These are phyloP conservation scores for Gouania willdenowi DNA, from an alignment of 2,797 vertebrate genomes.

Conservation along the genomic window DNA sequence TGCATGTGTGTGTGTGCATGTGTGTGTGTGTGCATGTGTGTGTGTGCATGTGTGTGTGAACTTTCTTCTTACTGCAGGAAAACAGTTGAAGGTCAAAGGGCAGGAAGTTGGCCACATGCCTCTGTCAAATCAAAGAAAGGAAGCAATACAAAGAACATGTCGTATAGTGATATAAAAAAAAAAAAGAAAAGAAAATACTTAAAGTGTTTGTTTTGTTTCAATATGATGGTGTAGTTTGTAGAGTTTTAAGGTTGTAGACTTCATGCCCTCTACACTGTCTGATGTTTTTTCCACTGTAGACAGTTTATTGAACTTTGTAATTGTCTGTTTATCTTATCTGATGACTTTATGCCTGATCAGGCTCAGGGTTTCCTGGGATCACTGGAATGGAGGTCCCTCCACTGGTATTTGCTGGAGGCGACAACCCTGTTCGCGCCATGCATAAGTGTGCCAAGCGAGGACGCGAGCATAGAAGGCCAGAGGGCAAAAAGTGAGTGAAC, in stretches of 20 bases:
- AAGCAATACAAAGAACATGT: constrained; percentile 33
- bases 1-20: constrained; percentile 9
- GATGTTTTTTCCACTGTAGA: background rate
- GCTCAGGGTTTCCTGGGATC: constrained; percentile 20
- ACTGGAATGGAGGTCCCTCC: constrained; percentile 32
- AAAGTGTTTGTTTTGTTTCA: constrained; percentile 10
- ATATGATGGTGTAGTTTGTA: constrained; percentile 9
- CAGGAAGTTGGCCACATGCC: constrained; percentile 78
- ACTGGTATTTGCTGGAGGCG: constrained; percentile 58
- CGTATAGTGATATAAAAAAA: constrained; percentile 8
- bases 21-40: constrained; percentile 2
- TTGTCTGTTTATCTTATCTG: constrained; percentile 26
- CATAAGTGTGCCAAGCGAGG: constrained; percentile 66
- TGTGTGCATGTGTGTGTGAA: constrained; percentile 34
- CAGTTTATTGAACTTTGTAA: constrained; percentile 20
- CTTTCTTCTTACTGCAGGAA: constrained; percentile 57
- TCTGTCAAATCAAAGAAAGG: constrained; percentile 64
- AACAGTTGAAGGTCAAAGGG: constrained; percentile 74
- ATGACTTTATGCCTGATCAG: constrained; percentile 18
- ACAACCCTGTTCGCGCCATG: constrained; percentile 59
- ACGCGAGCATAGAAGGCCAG: constrained; percentile 71
- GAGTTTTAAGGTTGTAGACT: constrained; percentile 3
- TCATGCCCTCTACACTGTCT: background rate
- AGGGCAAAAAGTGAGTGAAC: constrained; percentile 71
- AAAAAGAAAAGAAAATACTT: constrained; percentile 8